Base-by-base conservation (phyloP, 2,888 invertebrate genomes). In the Yponomeuta evonymella region DNA sequence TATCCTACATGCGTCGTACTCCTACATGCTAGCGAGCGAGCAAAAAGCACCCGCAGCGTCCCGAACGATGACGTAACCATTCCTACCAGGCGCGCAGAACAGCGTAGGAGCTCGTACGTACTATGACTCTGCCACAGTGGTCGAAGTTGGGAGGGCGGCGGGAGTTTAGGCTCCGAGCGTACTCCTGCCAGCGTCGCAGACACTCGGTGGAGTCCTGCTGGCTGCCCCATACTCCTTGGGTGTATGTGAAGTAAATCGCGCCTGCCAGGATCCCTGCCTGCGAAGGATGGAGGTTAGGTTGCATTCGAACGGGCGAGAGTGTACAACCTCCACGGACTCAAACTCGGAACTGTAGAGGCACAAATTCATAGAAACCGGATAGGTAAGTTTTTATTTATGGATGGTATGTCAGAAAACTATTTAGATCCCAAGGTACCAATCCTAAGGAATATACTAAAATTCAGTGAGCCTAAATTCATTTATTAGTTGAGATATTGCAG, bases 191-290 rank as follows among this genome's bases (percentile, higher is more conserved):
- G 68, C 92, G 86, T 48, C 82, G 80, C 71, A 88, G 73, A 80
- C 88, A 88, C 77, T 91, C 91, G n/a, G 83, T 86, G 75, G 86
- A 86, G 72, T 89, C 87, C 76, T 79, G 84, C 76, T 92, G 91
- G 75, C 88, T 83, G 75, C 91, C 91, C 92, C 92, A 92, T 74
- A 92, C 84, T 77, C 92, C 92, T 81, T 92, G 90, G 72, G 82
- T 77, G 77, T 89, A 88, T 77, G 92, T 92, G 79, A 90, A 92
- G 79, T 88, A 90, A 74, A 86, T 80, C 74, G 88, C 80, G 71
- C 91, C 87, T 79, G 84, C 86, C 76, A 91, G 85, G 85, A 91
- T 79, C 66, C 87, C 89, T 88, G 90, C 87, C 90, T 90, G 82
- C 15, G 66, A 70, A 66, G 30, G 33, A 66, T 48, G 67, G 43